A percentile compares a stretch with the other conserved stretches of the same genome.
Conservation (phyloP, 2,797 vertebrate genomes). For the Amblyraja radiata region DNA sequence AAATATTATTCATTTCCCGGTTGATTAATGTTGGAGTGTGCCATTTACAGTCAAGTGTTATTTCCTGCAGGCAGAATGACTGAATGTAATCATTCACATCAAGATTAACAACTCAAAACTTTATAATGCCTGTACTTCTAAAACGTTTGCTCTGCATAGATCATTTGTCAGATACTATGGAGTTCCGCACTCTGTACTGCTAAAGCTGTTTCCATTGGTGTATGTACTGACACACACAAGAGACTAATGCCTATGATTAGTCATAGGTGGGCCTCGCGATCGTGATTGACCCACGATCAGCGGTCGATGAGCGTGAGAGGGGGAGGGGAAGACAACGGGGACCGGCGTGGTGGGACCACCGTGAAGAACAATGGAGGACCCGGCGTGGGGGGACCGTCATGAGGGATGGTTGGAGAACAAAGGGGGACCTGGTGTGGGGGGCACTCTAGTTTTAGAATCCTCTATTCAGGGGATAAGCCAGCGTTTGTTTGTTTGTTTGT, state of each 20-base stretch:
- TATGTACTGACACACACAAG: not conserved
- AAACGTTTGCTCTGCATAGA: not conserved
- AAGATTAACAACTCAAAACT: not conserved
- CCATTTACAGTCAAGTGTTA: not conserved
- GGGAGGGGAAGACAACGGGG: too few relatives aligned
- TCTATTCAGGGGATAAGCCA: too few relatives aligned
- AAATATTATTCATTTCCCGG: not conserved
- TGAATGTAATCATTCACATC: not conserved
- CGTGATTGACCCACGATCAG: too few relatives aligned
- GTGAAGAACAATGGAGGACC: too few relatives aligned
- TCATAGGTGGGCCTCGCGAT: too few relatives aligned
- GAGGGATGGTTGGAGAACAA: too few relatives aligned
- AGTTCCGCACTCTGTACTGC: not conserved
- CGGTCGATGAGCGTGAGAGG: too few relatives aligned
- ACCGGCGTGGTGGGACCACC: too few relatives aligned
- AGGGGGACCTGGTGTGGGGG: too few relatives aligned
- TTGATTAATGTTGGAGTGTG: not conserved
- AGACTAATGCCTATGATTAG: not conserved
- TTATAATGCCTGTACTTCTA: not conserved
- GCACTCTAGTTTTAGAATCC: too few relatives aligned
- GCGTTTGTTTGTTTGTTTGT: too few relatives aligned
- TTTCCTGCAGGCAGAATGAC: not conserved
- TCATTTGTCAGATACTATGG: not conserved
- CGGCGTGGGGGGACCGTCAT: too few relatives aligned
- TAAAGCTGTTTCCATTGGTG: not conserved